A percentile compares a stretch with the other conserved stretches of the same genome.
phyloP scores from a whole-genome alignment of 2,888 invertebrate species.

The Lasioglossum calceatum region DNA sequence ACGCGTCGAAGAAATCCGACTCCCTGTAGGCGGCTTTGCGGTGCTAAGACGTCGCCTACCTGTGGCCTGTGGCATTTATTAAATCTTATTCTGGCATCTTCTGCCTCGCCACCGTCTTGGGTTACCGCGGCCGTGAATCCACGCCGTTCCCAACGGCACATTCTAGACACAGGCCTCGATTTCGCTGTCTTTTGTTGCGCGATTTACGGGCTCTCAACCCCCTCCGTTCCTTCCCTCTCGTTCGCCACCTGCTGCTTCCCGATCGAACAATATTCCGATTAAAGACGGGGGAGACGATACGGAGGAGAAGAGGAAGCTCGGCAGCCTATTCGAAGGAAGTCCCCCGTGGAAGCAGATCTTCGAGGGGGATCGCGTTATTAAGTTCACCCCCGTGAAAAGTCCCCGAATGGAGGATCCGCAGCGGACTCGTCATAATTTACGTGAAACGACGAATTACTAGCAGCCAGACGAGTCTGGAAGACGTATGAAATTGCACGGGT shows the following conservation, averaged over 20 bases:
- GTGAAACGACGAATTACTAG: background rate
- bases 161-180: constrained; percentile 57
- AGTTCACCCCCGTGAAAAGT: constrained; percentile 40
- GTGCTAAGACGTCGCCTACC: constrained; percentile 75
- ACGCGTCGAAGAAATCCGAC: constrained; percentile 70
- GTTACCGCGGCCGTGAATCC: constrained; percentile 67
- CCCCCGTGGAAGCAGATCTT: constrained; percentile 13
- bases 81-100: constrained; percentile 80
- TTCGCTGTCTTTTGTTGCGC: constrained; percentile 45
- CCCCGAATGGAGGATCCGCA: constrained; percentile 24
- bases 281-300: constrained; percentile 13
- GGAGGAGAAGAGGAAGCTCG: background rate
- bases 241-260: constrained; percentile 38
- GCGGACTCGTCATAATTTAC: constrained; percentile 33
- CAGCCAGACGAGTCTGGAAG: background rate
- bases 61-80: constrained; percentile 78
- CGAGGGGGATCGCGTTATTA: constrained; percentile 42
- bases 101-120: constrained; percentile 66
- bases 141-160: constrained; percentile 45
- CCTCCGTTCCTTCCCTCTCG: background rate
- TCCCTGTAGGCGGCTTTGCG: constrained; percentile 72
- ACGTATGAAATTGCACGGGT: background rate
- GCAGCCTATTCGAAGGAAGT: constrained; percentile 2
- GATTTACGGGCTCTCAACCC: constrained; percentile 53
- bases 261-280: constrained; percentile 41